Evolutionary conservation across 2,797 vertebrate genomes (phyloP).

Genomic region (Pseudomugil gertrudae): DNA sequence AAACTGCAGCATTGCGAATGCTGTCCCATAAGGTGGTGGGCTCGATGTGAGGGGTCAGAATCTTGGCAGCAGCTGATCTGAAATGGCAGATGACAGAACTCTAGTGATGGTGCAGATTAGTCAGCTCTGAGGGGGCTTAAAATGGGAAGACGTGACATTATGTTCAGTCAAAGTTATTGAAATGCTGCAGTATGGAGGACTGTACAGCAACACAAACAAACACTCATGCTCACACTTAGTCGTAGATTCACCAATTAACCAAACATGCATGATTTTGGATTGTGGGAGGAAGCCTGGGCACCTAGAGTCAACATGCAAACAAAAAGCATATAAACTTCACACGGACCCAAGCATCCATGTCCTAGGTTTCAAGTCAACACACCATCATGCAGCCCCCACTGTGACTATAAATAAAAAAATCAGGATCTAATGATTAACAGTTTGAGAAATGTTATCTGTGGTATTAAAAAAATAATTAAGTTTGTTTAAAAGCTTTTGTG

Average conservation of each 20-base stretch:
- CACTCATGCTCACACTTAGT: not conserved
- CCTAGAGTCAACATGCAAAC: not conserved
- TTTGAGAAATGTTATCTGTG: not conserved
- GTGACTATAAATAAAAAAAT: not conserved
- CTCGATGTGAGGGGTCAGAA: constrained; percentile 48
- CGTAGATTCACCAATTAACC: not conserved
- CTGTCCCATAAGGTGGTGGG: constrained; percentile 60
- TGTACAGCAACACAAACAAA: too few relatives aligned
- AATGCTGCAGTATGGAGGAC: not conserved
- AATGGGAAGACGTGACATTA: constrained; percentile 12
- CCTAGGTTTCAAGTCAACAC: not conserved
- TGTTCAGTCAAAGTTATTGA: not conserved
- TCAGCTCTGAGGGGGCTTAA: constrained; percentile 40
- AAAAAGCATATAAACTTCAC: too few relatives aligned
- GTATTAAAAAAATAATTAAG: not conserved
- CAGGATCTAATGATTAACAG: not conserved
- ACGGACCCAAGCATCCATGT: too few relatives aligned
- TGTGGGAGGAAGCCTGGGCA: not conserved
- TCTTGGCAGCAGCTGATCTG: constrained; percentile 48
- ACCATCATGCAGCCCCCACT: not conserved
- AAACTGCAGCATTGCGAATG: not conserved
- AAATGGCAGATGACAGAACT: constrained; percentile 44
- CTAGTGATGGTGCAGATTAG: constrained; percentile 40
- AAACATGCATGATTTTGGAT: not conserved
- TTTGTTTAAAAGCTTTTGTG: not conserved